These are phyloP conservation scores for Tineola bisselliella DNA, from an alignment of 2,888 invertebrate genomes.

Conservation along the genomic window DNA sequence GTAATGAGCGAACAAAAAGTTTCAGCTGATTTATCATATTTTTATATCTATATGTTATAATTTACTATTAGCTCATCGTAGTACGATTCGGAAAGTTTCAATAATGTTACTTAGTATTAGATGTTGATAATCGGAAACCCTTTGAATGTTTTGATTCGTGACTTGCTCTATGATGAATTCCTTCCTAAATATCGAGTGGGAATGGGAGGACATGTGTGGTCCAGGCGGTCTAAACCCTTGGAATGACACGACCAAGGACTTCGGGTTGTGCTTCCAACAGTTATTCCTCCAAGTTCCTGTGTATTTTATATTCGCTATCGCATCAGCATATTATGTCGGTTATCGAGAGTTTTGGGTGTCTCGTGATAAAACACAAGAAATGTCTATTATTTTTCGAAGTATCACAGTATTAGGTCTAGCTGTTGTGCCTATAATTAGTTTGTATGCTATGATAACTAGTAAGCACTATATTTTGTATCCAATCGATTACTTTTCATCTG, in stretches of 20 bases:
- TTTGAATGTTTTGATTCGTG: not conserved
- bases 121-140: not conserved
- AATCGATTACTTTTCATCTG: conserved; percentile 76
- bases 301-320: conserved; percentile 75
- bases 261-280: conserved; percentile 88
- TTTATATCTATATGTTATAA: not conserved
- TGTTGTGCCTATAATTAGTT: conserved; percentile 73
- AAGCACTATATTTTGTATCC: conserved; percentile 61
- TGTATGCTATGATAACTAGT: conserved; percentile 71
- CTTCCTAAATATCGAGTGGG: conserved; percentile 51
- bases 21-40: not conserved
- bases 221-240: conserved; percentile 76
- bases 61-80: not conserved
- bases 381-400: conserved; percentile 73
- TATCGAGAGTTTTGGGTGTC: conserved; percentile 70
- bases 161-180: not conserved
- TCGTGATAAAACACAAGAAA: conserved; percentile 71
- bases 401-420: conserved; percentile 71
- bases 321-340: conserved; percentile 86
- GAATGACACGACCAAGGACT: conserved; percentile 75
- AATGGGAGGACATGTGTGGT: conserved; percentile 81
- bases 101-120: not conserved
- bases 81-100: not conserved
- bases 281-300: conserved; percentile 81
- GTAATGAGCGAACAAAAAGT: not conserved